Base-by-base conservation (phyloP, 2,797 vertebrate genomes). In the Thamnophis elegans region DNA sequence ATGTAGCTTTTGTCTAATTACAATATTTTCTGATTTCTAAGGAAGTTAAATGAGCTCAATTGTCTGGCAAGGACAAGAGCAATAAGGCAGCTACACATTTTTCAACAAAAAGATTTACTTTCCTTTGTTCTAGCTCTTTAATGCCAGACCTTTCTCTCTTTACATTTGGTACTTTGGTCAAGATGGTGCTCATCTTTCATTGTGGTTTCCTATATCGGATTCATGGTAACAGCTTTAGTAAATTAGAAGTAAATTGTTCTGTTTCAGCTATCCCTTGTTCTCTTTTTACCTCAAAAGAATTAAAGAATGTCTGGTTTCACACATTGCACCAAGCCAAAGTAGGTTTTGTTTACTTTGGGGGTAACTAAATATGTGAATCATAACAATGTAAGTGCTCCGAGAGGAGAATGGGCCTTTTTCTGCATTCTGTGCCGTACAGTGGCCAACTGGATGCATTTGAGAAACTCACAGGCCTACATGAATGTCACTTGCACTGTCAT, bases 11-110 rank as follows among this genome's bases (percentile, higher is more conserved):
- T 91, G 86, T 85, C 28, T 32, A 88, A 51, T 65, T 88, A 87
- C 65, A 91, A 93, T 88, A 91, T 87, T 93, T 93, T 62, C 86
- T 93, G 87, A 91, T 93, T 93, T 93, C 90, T 62, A 91, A 91
- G 90, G 51, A 82, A 42, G 68, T 89, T 91, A 93, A 91, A 93
- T 93, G 92, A 93, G 89, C 92, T 88, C 86, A 58, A 91, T 93
- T 93, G 92, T 93, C 68, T 62, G 68, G 65, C 56, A 88, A 53
- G 92, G 87, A 53, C 62, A 68, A 85, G 65, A 91, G 86, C 55
- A 88, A 42, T 62, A 88, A 91, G 90, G 62, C 87, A 1, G 55
- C 42, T 56, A 47, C 58, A 62, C 91, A 93, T 91, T 93, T 89
- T 85, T 47, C 58, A 62, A 65, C 90, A 56, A 32, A 25, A 36